phyloP scores from a whole-genome alignment of 2,113 vertebrate species.

The Leptobrachium leishanense region DNA sequence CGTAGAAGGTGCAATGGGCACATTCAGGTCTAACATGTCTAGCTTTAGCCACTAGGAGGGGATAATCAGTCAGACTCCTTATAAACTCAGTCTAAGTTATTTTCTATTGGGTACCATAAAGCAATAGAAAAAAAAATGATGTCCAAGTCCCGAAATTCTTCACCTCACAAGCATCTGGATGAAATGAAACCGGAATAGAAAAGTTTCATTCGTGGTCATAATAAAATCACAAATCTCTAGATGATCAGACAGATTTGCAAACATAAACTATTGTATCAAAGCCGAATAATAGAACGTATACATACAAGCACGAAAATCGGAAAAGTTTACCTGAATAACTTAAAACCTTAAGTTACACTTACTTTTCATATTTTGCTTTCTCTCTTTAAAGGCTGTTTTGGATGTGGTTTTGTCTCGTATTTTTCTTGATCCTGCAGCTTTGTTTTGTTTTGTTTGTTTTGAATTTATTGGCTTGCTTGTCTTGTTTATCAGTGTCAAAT shows the following conservation, averaged over 20 bases:
- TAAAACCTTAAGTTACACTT: constrained; percentile 19
- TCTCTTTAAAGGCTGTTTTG: constrained; percentile 12
- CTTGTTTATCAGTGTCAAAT: constrained; percentile 6
- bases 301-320: no score
- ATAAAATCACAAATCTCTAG: background rate
- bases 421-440: constrained; percentile 13
- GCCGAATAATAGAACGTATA: no score
- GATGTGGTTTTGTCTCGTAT: constrained; percentile 5
- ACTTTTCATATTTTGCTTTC: constrained; percentile 41
- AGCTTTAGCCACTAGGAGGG: constrained; percentile 15
- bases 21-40: background rate
- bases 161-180: constrained; percentile 7
- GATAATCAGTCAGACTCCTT: background rate
- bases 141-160: constrained; percentile 15
- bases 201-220: background rate
- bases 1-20: no score
- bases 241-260: background rate
- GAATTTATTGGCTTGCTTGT: background rate
- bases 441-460: constrained; percentile 6
- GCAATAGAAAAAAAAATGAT: constrained; percentile 28
- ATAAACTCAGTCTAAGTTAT: no score
- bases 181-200: background rate
- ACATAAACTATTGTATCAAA: no score
- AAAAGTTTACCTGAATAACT: no score
- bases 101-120: constrained; percentile 37